Evolutionary conservation across 2,797 vertebrate species (phyloP).

Genomic region (Leucoraja ocellata): DNA sequence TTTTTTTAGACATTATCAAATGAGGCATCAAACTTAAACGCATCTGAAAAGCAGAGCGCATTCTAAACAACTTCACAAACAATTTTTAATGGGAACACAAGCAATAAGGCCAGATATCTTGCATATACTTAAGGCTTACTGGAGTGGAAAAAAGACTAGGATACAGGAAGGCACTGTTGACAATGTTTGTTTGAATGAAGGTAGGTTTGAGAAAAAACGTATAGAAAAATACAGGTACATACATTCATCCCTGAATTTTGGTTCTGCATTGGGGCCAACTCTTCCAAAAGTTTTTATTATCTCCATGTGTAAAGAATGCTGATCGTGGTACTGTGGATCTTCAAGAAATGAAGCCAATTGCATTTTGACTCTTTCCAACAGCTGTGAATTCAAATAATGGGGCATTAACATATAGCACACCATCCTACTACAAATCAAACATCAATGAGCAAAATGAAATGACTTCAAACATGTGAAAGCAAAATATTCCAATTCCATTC

Average conservation of each 20-base stretch:
- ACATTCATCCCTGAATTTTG: slow-evolving; percentile 96
- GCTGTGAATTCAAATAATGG: slow-evolving; percentile 53
- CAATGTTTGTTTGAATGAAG: too few relatives aligned
- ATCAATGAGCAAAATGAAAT: neutral
- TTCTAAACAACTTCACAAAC: neutral
- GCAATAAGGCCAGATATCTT: neutral
- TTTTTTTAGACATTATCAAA: neutral
- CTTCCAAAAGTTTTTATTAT: slow-evolving; percentile 94
- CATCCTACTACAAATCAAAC: neutral
- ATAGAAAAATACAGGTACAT: slow-evolving; percentile 48
- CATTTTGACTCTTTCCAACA: slow-evolving; percentile 97
- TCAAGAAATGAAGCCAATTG: slow-evolving; percentile 94
- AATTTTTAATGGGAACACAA: neutral
- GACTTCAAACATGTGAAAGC: neutral
- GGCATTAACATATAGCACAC: neutral
- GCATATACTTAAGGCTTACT: neutral
- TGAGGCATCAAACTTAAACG: neutral
- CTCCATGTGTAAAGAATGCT: slow-evolving; percentile 93
- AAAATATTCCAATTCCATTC: neutral
- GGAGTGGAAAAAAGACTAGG: neutral
- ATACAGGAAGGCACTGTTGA: neutral
- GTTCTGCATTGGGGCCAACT: slow-evolving; percentile 93
- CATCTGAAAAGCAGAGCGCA: too few relatives aligned
- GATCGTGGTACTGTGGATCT: slow-evolving; percentile 96
- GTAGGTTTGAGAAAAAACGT: neutral